These are phyloP conservation scores for Brachyalestes nurse DNA, from an alignment of 2,797 vertebrate genomes.

Conservation along the genomic window DNA sequence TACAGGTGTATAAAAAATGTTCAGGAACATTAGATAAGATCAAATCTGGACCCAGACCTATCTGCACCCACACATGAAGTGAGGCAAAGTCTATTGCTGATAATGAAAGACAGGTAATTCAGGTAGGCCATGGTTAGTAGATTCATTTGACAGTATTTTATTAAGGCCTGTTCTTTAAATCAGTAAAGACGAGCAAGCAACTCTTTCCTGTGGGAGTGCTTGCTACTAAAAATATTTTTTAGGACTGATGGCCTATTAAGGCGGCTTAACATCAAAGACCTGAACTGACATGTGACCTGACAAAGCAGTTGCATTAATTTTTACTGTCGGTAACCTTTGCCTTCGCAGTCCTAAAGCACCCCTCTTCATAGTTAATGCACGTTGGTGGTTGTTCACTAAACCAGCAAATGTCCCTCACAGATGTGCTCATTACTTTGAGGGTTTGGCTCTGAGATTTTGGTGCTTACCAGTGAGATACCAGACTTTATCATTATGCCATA, in stretches of 20 bases:
- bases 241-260: not conserved
- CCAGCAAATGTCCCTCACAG: slow-evolving; percentile 49
- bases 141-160: not conserved
- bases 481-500: not conserved
- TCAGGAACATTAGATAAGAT: not conserved
- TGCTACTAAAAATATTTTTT: not conserved
- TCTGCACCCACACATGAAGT: not conserved
- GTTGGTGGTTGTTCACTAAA: not conserved
- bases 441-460: slow-evolving; percentile 4
- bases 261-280: not conserved
- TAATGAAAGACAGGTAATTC: not conserved
- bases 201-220: not conserved
- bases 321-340: not conserved
- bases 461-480: not conserved
- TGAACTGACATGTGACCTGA: not conserved
- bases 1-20: not conserved
- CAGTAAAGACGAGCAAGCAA: not conserved
- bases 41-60: not conserved
- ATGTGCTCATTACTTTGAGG: slow-evolving; percentile 33
- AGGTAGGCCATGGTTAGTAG: not conserved
- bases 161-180: not conserved
- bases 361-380: not conserved
- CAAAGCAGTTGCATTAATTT: not conserved
- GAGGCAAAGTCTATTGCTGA: not conserved
- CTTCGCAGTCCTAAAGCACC: not conserved